Conservation (phyloP, 2,113 vertebrate species). For the Menidia beryllina region DNA sequence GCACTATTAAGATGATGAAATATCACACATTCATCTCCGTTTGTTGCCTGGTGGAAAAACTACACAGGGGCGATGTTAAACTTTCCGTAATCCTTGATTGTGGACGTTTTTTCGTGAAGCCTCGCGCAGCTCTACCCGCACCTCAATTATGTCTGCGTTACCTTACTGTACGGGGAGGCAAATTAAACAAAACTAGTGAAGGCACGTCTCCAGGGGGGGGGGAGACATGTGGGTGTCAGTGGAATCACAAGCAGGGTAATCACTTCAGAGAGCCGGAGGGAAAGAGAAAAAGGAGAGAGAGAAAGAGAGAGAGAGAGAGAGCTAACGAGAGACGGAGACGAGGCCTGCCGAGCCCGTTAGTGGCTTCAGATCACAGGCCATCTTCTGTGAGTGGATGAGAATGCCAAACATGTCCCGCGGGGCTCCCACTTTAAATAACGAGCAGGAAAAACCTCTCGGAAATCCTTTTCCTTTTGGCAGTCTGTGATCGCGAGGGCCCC, state of each 20-base stretch:
- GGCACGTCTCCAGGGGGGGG: constrained; percentile 76
- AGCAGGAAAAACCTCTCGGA: constrained; percentile 80
- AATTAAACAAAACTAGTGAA: constrained; percentile 80
- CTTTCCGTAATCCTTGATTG: constrained; percentile 15
- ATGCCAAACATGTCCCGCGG: constrained; percentile 78
- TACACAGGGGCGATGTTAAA: constrained; percentile 22
- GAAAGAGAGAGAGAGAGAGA: constrained; percentile 48
- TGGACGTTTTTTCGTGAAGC: constrained; percentile 52
- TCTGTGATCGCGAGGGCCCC: constrained; percentile 72
- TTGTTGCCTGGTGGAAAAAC: constrained; percentile 14
- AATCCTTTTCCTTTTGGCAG: constrained; percentile 80
- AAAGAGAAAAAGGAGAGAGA: constrained; percentile 44
- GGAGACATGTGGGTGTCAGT: constrained; percentile 79
- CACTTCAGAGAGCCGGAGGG: constrained; percentile 79
- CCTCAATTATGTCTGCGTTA: constrained; percentile 77
- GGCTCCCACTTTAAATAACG: constrained; percentile 74
- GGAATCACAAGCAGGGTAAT: constrained; percentile 82
- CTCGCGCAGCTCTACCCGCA: constrained; percentile 70
- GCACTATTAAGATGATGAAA: constrained; percentile 9
- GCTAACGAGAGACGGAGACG: constrained; percentile 44
- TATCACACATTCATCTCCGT: constrained; percentile 14
- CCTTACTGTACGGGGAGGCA: constrained; percentile 78
- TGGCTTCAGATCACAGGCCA: constrained; percentile 80
- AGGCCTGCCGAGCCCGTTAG: constrained; percentile 72
- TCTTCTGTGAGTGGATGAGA: constrained; percentile 79